Evolutionary conservation across 2,888 invertebrate genomes (phyloP).

Genomic region (Rhaphigaster nebulosa): DNA sequence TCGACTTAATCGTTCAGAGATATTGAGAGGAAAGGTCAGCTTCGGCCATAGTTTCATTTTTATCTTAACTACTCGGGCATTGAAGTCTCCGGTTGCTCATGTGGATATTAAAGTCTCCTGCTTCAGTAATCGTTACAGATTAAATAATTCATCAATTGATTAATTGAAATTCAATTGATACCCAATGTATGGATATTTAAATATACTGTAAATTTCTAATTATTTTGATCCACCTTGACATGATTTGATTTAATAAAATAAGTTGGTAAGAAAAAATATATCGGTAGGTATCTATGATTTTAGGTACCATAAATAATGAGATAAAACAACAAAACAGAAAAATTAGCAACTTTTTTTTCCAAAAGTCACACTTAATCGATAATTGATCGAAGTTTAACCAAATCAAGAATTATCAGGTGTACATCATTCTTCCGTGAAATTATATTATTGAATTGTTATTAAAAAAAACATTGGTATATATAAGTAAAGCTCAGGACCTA

Average conservation of each 20-base stretch:
- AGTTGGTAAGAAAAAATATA: too few species aligned
- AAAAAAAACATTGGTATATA: too few species aligned
- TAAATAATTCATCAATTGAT: not conserved
- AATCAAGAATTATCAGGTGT: too few species aligned
- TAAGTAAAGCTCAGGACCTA: too few species aligned
- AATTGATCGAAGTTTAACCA: too few species aligned
- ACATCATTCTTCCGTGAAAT: too few species aligned
- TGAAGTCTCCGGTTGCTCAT: not conserved
- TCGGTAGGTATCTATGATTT: too few species aligned
- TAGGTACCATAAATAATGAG: too few species aligned
- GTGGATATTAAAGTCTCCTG: not conserved
- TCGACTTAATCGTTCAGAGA: conserved; percentile 25
- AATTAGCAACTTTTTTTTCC: too few species aligned
- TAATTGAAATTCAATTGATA: not conserved
- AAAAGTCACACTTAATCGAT: too few species aligned
- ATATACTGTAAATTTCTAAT: not conserved
- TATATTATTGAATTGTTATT: too few species aligned
- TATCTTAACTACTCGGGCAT: not conserved
- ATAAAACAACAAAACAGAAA: too few species aligned
- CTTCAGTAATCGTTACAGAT: not conserved
- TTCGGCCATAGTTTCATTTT: conserved; percentile 13
- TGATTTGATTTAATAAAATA: not conserved
- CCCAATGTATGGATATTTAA: not conserved
- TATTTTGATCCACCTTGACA: not conserved
- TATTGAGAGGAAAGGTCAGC: conserved; percentile 22